A percentile compares a stretch with the other conserved stretches of the same genome.
Conservation (phyloP, 2,797 vertebrate species). For the Melopsittacus undulatus region DNA sequence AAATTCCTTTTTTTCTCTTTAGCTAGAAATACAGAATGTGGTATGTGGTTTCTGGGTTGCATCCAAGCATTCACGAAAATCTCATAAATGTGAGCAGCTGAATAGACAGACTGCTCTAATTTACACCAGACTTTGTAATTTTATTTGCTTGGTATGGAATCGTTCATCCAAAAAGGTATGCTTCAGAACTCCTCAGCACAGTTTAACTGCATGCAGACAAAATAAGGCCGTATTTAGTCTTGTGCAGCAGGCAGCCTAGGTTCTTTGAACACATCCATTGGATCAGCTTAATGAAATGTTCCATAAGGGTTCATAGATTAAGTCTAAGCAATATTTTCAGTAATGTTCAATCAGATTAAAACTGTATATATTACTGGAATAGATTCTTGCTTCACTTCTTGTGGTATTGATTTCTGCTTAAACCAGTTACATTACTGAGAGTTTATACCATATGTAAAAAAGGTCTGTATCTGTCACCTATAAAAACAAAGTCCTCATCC, state of each 20-base stretch:
- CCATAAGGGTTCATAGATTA: neutral
- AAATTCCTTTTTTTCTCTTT: slow-evolving; percentile 45
- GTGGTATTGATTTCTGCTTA: neutral
- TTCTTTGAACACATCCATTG: neutral
- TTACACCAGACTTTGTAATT: slow-evolving; percentile 52
- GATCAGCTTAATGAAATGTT: neutral
- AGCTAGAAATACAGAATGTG: slow-evolving; percentile 52
- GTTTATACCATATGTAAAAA: neutral
- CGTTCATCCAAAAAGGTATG: slow-evolving; percentile 42
- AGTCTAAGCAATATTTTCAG: neutral
- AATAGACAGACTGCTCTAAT: slow-evolving; percentile 66
- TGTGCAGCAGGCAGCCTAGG: neutral
- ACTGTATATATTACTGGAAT: neutral
- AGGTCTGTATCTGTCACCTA: neutral
- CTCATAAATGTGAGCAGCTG: slow-evolving; percentile 63
- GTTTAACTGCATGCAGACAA: neutral
- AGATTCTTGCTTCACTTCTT: neutral
- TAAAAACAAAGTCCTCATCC: neutral
- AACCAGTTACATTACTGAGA: neutral
- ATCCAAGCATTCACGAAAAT: slow-evolving; percentile 59
- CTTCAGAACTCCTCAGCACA: neutral
- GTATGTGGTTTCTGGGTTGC: slow-evolving; percentile 49
- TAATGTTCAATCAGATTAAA: neutral
- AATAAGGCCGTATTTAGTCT: slow-evolving; percentile 25
- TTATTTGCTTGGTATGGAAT: slow-evolving; percentile 46